Percentiles rank a stretch among this genome's conserved stretches.
Conservation (phyloP, 1,140 invertebrate species). For the Zaprionus davidi region DNA sequence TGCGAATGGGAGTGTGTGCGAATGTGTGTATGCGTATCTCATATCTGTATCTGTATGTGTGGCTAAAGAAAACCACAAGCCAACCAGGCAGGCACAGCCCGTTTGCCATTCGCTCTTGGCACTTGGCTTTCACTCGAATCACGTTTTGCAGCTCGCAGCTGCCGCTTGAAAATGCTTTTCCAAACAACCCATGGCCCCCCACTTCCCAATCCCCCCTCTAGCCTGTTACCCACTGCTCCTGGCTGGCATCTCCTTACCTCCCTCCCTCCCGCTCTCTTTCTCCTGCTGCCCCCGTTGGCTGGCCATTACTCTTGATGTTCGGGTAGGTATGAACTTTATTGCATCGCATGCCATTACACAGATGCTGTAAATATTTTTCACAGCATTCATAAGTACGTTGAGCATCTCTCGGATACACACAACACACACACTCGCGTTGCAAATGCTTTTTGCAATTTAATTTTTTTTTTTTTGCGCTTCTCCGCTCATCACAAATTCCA, state of each 20-base stretch:
- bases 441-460: conserved; percentile 33
- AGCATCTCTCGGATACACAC: conserved; percentile 25
- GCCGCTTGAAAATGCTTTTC: conserved; percentile 31
- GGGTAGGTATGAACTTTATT: conserved; percentile 60
- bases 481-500: conserved; percentile 17
- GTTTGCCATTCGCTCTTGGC: conserved; percentile 50
- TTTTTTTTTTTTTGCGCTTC: conserved; percentile 2
- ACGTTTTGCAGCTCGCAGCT: conserved; percentile 33
- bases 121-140: conserved; percentile 53
- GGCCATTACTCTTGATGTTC: conserved; percentile 42
- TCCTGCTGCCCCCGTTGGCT: background rate
- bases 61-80: conserved; percentile 38
- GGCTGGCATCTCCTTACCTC: background rate
- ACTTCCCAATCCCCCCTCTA: background rate
- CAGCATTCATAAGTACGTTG: conserved; percentile 47
- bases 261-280: background rate
- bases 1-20: conserved; percentile 17
- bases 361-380: conserved; percentile 69
- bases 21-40: conserved; percentile 26
- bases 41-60: conserved; percentile 43
- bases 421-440: background rate
- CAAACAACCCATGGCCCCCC: conserved; percentile 5
- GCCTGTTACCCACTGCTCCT: background rate
- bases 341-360: conserved; percentile 59
- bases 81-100: conserved; percentile 1